phyloP scores from a whole-genome alignment of 1,140 invertebrate genomes.

The fruit fly (Drosophila melanogaster) region Release_6_plus_ISO1_MT NT_037436.4:10019001-10019500 shows the following conservation, averaged over 20 bases:
- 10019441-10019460: conserved; percentile 78
- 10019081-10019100: not conserved
- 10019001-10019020: conserved; percentile 77
- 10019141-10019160: conserved; percentile 61
- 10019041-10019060: conserved; percentile 12
- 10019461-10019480: conserved; percentile 48
- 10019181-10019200: conserved; percentile 53
- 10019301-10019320: conserved; percentile 16
- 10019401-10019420: conserved; percentile 82
- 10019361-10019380: conserved; percentile 30
- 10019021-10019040: conserved; percentile 48
- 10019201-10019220: conserved; percentile 65
- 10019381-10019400: conserved; percentile 68
- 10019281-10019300: conserved; percentile 50
- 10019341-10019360: conserved; percentile 22
- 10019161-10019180: not conserved
- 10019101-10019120: conserved; percentile 37
- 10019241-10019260: conserved; percentile 59
- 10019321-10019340: conserved; percentile 7
- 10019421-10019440: conserved; percentile 82
- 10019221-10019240: conserved; percentile 77
- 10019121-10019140: conserved; percentile 80
- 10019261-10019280: conserved; percentile 81
- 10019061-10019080: not conserved
- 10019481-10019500: conserved; percentile 10